Conservation (phyloP, 2,888 invertebrate species). For the Scaptomyza tumidula region DNA sequence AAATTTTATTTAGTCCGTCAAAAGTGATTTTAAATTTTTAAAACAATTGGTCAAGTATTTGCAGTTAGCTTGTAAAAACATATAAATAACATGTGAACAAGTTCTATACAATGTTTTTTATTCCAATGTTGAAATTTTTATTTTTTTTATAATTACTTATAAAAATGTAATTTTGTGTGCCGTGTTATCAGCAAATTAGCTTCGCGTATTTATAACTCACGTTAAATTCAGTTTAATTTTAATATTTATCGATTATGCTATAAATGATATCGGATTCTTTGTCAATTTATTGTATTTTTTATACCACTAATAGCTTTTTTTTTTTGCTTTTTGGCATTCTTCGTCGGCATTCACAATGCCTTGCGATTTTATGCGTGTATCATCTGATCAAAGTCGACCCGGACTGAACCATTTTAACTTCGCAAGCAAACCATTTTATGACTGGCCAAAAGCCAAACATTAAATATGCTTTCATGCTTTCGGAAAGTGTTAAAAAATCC, state of each 20-base stretch:
- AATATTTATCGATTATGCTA: constrained; percentile 16
- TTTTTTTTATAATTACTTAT: neutral
- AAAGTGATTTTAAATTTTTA: neutral
- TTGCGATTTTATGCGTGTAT: constrained; percentile 10
- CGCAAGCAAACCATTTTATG: neutral
- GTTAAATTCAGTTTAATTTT: constrained; percentile 42
- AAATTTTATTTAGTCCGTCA: too few species aligned
- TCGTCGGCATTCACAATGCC: constrained; percentile 43
- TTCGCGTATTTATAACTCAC: constrained; percentile 1
- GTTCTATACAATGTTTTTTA: neutral
- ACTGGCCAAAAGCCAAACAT: too few species aligned
- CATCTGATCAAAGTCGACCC: neutral
- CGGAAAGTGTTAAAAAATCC: neutral
- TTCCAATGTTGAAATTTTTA: too few species aligned
- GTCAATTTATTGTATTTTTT: constrained; percentile 20
- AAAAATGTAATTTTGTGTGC: neutral
- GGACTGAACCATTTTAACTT: neutral
- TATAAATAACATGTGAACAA: neutral
- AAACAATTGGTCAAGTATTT: neutral
- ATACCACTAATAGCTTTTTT: constrained; percentile 20
- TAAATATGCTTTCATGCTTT: neutral
- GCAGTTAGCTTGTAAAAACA: neutral
- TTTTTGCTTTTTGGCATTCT: constrained; percentile 34
- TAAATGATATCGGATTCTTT: constrained; percentile 15
- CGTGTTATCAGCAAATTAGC: constrained; percentile 32